Evolutionary conservation across 2,888 invertebrate species (phyloP).

Genomic region (Lithophane socia): DNA sequence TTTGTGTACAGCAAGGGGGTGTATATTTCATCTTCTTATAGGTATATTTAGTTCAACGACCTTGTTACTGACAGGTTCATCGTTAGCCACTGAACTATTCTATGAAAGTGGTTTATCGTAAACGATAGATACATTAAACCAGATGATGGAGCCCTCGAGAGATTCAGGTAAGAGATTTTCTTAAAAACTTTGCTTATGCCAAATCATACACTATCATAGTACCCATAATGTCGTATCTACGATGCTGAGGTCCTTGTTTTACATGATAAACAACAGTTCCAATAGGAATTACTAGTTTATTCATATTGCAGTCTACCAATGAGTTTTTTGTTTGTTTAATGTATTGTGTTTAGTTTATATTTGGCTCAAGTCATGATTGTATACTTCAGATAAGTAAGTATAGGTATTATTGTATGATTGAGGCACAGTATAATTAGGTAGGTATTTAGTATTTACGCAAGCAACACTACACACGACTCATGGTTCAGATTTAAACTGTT

Average conservation of each 20-base stretch:
- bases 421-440: slow-evolving; percentile 9
- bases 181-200: slow-evolving; percentile 21
- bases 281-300: slow-evolving; percentile 26
- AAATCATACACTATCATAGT: slow-evolving; percentile 34
- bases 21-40: slow-evolving; percentile 79
- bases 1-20: slow-evolving; percentile 74
- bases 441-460: slow-evolving; percentile 18
- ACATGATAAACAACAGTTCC: slow-evolving; percentile 59
- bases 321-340: slow-evolving; percentile 20
- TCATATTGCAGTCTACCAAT: not conserved
- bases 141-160: slow-evolving; percentile 89
- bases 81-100: slow-evolving; percentile 86
- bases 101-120: slow-evolving; percentile 87
- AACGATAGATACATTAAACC: slow-evolving; percentile 78
- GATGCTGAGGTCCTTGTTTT: slow-evolving; percentile 52
- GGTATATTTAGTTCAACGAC: slow-evolving; percentile 91
- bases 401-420: slow-evolving; percentile 29
- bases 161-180: slow-evolving; percentile 82
- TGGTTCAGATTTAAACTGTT: slow-evolving; percentile 1
- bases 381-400: slow-evolving; percentile 24
- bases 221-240: not conserved
- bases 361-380: slow-evolving; percentile 27
- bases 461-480: slow-evolving; percentile 1
- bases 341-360: slow-evolving; percentile 26
- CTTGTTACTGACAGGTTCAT: slow-evolving; percentile 91